Evolutionary conservation across 64 coral and sea anemone species (phyloP).

Genomic region (Montipora cactus): DNA sequence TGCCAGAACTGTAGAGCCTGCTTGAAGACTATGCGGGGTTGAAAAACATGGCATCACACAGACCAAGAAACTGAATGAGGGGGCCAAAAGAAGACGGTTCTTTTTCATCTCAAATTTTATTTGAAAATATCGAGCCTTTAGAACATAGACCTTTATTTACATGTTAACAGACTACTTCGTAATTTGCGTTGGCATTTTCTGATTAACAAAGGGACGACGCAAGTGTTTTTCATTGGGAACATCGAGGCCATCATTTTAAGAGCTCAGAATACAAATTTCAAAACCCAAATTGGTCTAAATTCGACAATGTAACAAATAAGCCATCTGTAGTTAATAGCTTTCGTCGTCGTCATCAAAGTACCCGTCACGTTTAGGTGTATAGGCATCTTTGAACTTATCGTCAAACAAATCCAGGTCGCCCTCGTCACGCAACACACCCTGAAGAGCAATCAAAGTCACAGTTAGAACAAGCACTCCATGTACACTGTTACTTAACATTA

Average conservation of each 20-base stretch:
- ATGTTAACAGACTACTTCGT: neutral
- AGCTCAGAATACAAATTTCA: neutral
- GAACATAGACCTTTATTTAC: slow-evolving; percentile 6
- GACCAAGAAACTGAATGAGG: too few species aligned
- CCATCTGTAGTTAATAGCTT: slow-evolving; percentile 54
- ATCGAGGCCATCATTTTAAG: neutral
- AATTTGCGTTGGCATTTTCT: neutral
- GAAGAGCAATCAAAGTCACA: slow-evolving; percentile 1
- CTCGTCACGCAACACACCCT: slow-evolving; percentile 94
- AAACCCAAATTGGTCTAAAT: neutral
- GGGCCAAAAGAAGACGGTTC: too few species aligned
- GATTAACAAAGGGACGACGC: too few species aligned
- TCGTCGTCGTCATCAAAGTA: slow-evolving; percentile 87
- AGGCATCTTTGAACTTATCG: slow-evolving; percentile 87
- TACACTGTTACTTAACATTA: too few species aligned
- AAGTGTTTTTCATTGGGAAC: neutral
- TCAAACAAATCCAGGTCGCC: slow-evolving; percentile 94
- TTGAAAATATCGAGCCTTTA: slow-evolving; percentile 4
- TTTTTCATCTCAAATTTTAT: too few species aligned
- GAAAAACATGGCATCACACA: too few species aligned
- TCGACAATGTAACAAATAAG: neutral
- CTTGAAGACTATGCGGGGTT: too few species aligned
- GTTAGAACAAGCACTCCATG: neutral
- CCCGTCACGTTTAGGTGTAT: slow-evolving; percentile 69
- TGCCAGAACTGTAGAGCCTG: too few species aligned